Conservation (phyloP, 2,888 invertebrate species). For the Cecidostiba fungosa region DNA sequence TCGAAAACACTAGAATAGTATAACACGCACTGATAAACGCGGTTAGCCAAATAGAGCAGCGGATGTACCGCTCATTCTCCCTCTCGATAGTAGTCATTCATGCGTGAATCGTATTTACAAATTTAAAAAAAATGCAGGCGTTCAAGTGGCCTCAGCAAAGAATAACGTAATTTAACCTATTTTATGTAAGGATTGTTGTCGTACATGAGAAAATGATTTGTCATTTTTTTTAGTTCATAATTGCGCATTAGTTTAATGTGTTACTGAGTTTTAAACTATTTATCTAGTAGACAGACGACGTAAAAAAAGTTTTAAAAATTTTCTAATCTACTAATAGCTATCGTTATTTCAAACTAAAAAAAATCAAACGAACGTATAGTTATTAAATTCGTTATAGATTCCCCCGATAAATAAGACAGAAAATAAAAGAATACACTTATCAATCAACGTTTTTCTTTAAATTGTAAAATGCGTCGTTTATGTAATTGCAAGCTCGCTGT, state of each 20-base stretch:
- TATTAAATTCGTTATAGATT: no score
- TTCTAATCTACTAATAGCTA: no score
- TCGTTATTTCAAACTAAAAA: no score
- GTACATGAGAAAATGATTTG: no score
- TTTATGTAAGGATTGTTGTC: background rate
- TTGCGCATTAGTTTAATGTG: background rate
- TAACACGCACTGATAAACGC: conserved; percentile 9
- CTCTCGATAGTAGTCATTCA: background rate
- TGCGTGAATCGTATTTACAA: background rate
- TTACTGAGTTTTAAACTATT: background rate
- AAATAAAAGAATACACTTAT: background rate
- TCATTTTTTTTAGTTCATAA: background rate
- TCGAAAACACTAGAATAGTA: background rate
- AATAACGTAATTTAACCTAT: background rate
- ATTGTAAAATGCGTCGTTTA: background rate
- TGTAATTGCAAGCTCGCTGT: background rate
- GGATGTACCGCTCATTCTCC: background rate
- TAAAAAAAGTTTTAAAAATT: background rate
- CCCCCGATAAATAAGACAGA: no score
- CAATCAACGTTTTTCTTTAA: background rate
- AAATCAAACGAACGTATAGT: no score
- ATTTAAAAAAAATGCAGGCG: background rate
- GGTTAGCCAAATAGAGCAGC: background rate
- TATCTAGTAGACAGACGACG: background rate
- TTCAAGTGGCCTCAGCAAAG: background rate